phyloP scores from a whole-genome alignment of 1,140 invertebrate genomes.

The Mya arenaria region DNA sequence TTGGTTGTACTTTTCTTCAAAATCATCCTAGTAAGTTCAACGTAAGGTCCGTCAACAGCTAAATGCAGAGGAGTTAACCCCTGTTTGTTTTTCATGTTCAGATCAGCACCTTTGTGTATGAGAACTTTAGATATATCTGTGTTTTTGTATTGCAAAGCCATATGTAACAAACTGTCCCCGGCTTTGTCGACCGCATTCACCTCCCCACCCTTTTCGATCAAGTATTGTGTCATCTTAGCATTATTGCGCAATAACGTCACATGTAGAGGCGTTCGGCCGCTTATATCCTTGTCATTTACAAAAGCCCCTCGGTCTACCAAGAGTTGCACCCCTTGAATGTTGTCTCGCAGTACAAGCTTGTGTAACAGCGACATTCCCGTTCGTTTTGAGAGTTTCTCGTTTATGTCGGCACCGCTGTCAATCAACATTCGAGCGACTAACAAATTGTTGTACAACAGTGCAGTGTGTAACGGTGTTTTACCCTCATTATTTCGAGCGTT shows the following conservation, averaged over 20 bases:
- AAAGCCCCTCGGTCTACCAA: conserved; percentile 69
- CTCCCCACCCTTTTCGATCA: conserved; percentile 66
- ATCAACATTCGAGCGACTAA: conserved; percentile 63
- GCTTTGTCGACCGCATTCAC: conserved; percentile 65
- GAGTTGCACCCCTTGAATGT: conserved; percentile 63
- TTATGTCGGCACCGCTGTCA: conserved; percentile 69
- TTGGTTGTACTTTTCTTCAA: conserved; percentile 68
- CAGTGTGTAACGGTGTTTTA: conserved; percentile 62
- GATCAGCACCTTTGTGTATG: conserved; percentile 65
- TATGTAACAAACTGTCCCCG: conserved; percentile 64
- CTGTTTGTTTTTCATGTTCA: conserved; percentile 61
- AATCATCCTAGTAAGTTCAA: conserved; percentile 69
- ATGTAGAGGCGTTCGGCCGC: conserved; percentile 67
- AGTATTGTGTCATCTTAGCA: conserved; percentile 60
- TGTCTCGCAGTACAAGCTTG: conserved; percentile 67
- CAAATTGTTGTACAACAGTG: conserved; percentile 63
- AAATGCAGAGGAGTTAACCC: conserved; percentile 69
- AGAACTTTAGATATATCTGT: conserved; percentile 67
- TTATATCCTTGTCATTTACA: conserved; percentile 62
- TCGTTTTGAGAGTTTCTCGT: conserved; percentile 61
- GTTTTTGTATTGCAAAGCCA: conserved; percentile 69
- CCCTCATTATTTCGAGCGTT: conserved; percentile 69
- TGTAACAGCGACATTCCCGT: conserved; percentile 69
- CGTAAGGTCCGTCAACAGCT: conserved; percentile 60
- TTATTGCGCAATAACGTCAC: conserved; percentile 64